Evolutionary conservation across 2,888 invertebrate genomes (phyloP), one percentile per base, ranked within the genome.

Genomic region (Chymomyza procnemis): DNA sequence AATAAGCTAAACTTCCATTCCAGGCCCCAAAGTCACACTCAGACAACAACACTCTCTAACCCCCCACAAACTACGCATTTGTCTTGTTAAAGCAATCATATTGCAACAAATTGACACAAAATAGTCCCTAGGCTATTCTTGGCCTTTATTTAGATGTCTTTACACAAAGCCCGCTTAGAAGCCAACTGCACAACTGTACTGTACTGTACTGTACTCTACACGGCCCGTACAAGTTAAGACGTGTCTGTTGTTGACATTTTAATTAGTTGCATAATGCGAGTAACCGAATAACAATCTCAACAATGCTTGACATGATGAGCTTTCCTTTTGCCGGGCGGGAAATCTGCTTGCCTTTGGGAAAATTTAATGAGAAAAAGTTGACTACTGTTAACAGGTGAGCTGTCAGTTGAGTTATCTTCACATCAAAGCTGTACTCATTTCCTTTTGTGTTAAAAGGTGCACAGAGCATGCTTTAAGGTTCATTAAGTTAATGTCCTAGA

Each of bases 201-300:
- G 9, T 34, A 34, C 26, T 26, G 26, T n/a, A 34, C 34, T 34
- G 34, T 34, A 34, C 34, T 9, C 4, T 34, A 34, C 26, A 4
- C n/a, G n/a, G 26, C 2, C 26, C 26, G 34, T 34, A 34, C 34
- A 41, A 41, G 12, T 12, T 41, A 12, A 9, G 34, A 41, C 50
- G 60, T 57, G 46, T 41, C 54, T 71, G 70, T 73, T 83, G 78
- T 83, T 80, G 78, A 73, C 78, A 72, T 75, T 80, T 75, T 78
- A 80, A 80, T 80, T 80, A 83, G 78, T 68, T 70, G 66, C 80
- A 83, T 73, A 80, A 80, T 72, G 79, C 46, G 73, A 66, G 60
- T 58, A 56, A 74, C 69, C 47, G 73, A 66, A 57, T 57, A 58
- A 74, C 69, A 76, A 62, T 78, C 73, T 70, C 64, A 71, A 73